phyloP scores from a whole-genome alignment of 1,140 invertebrate genomes.

The Myzus persicae region DNA sequence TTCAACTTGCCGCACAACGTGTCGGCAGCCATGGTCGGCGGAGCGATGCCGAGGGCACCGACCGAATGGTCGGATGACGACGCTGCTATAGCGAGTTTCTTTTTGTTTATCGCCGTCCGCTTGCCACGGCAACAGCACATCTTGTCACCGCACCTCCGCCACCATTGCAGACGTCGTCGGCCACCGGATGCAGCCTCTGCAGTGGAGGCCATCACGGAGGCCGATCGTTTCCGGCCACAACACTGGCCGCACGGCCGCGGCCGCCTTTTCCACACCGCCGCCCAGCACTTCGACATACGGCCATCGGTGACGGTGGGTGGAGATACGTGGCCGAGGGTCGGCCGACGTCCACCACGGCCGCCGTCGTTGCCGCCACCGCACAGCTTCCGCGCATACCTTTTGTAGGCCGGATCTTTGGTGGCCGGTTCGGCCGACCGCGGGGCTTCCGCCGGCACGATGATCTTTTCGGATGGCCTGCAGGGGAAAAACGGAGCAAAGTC shows the following conservation, averaged over 20 bases:
- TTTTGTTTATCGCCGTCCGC: not conserved
- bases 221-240: not conserved
- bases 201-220: not conserved
- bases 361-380: not conserved
- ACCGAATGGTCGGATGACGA: not conserved
- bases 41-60: constrained; percentile 18
- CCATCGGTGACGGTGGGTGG: not conserved
- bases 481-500: not conserved
- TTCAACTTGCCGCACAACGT: constrained; percentile 13
- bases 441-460: not conserved
- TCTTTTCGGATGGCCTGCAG: constrained; percentile 38
- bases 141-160: not conserved
- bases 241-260: constrained; percentile 22
- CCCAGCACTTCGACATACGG: not conserved
- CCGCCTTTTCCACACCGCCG: constrained; percentile 43
- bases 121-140: not conserved
- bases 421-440: not conserved
- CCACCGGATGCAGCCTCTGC: not conserved
- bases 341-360: not conserved
- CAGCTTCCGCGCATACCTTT: not conserved
- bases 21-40: not conserved
- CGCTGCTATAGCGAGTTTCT: not conserved
- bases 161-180: not conserved
- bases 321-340: not conserved
- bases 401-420: not conserved